Conservation (phyloP, 1,140 invertebrate species). For the Zaprionus camerounensis region DNA sequence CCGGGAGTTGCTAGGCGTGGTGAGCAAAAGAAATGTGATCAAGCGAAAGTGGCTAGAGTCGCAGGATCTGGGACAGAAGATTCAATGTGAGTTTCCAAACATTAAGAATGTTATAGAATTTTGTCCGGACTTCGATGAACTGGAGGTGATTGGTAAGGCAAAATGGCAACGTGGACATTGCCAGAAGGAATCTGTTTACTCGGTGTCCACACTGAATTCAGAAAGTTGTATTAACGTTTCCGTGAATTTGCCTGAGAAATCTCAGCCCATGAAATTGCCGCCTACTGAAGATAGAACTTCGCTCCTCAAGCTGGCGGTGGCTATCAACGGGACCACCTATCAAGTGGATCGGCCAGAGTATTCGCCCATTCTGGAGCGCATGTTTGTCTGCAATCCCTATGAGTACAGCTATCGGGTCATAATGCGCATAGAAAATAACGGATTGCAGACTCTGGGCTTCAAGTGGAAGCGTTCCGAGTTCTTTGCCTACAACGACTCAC, state of each 20-base stretch:
- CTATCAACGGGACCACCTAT: slow-evolving; percentile 61
- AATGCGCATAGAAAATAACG: slow-evolving; percentile 65
- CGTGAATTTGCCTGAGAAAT: background rate
- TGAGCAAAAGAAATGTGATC: background rate
- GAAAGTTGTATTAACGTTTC: background rate
- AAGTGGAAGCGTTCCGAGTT: slow-evolving; percentile 46
- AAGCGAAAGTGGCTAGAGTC: slow-evolving; percentile 16
- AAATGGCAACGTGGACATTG: background rate
- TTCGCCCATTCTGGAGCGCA: slow-evolving; percentile 46
- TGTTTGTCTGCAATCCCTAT: slow-evolving; percentile 64
- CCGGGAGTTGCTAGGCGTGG: background rate
- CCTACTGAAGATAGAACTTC: background rate
- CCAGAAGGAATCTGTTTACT: slow-evolving; percentile 10
- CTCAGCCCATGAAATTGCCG: background rate
- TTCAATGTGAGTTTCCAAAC: background rate
- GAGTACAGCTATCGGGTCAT: slow-evolving; percentile 50
- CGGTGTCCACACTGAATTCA: slow-evolving; percentile 6
- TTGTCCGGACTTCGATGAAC: slow-evolving; percentile 39
- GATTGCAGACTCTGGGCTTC: slow-evolving; percentile 35
- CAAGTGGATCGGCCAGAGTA: slow-evolving; percentile 30
- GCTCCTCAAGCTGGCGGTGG: slow-evolving; percentile 17
- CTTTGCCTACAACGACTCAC: slow-evolving; percentile 49
- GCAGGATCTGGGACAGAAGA: background rate
- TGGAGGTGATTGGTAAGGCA: slow-evolving; percentile 38
- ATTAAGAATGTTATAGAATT: slow-evolving; percentile 44